Evolutionary conservation across 2,888 invertebrate species (phyloP), one percentile per base, ranked within the genome.

Genomic region (Hydropsyche betteni): DNA sequence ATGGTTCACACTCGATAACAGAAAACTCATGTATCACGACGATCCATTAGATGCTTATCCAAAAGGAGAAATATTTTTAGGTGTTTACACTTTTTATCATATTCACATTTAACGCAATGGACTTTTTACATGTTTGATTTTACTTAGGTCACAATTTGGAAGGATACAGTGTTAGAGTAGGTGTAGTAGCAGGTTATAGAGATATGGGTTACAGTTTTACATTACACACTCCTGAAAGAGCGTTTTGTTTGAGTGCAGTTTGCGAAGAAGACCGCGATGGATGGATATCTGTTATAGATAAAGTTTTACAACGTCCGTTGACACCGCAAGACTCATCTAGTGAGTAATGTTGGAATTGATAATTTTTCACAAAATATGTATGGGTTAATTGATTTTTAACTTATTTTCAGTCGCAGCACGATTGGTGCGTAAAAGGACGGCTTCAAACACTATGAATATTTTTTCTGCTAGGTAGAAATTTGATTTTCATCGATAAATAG

Each of bases 1-100:
- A 69, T 97, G 96, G 96, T 96, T 96, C 83, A 95, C 95, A 0
- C 84, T 97, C 61, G 96, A 96, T 81, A 92, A 93, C 81, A 89
- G 96, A 79, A 96, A 95, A 83, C 87, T 97, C n/a, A 96, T 96
- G 95, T 97, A 97, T 82, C 94, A 95, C 81, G 94, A 95, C 82
- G 94, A 95, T 81, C 93, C 93, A 1, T 85, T 96, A 83, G 94
- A 95, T 82, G 94, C 96, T 2, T 93, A 93, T 85, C 95, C 96
- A 0, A 96, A 95, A 85, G 96, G 96, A 69, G 96, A 96, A 87
- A 93, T 96, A 80, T 96, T 95, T 84, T 86, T 96, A 80, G 95
- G 96, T 83, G 83, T 88, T 34, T 24, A 64, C 4, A 14, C 8
- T 36, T 24, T 12, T 12, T 14, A 6, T 12, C 24, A 55, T 24